Evolutionary conservation across 2,797 vertebrate species (phyloP).

Genomic region (Brotogeris chrysoptera): DNA sequence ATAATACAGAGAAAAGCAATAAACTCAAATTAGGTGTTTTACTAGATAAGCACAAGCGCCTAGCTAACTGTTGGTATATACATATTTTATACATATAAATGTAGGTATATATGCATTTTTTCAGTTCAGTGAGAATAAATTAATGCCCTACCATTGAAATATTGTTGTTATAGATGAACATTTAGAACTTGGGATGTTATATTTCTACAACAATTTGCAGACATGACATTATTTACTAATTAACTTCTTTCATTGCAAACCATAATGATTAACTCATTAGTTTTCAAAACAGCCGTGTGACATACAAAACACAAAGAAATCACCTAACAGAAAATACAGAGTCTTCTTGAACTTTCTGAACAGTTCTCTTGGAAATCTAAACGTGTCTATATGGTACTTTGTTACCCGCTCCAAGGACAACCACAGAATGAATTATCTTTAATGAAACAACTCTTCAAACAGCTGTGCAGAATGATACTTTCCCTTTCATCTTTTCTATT

Average conservation of each 20-base stretch:
- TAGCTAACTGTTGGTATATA: neutral
- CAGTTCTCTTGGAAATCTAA: neutral
- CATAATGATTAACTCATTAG: neutral
- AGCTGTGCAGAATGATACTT: neutral
- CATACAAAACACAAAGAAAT: neutral
- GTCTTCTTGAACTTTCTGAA: neutral
- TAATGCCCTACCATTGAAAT: neutral
- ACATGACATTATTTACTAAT: neutral
- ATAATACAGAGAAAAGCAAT: neutral
- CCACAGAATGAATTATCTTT: neutral
- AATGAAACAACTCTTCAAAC: neutral
- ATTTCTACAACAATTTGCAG: neutral
- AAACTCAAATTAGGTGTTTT: neutral
- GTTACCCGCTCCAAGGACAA: neutral
- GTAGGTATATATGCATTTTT: neutral
- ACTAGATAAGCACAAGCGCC: neutral
- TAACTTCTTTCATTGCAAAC: neutral
- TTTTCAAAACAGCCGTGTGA: neutral
- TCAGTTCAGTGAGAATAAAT: neutral
- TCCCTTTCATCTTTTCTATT: neutral
- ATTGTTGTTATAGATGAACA: neutral
- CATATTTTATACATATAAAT: neutral
- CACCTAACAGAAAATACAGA: neutral
- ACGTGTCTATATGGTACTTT: neutral
- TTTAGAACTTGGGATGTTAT: neutral